A percentile compares a stretch with the other conserved stretches of the same genome.
phyloP scores from a whole-genome alignment of 2,113 vertebrate species.

The Ardeotis arabs region DNA sequence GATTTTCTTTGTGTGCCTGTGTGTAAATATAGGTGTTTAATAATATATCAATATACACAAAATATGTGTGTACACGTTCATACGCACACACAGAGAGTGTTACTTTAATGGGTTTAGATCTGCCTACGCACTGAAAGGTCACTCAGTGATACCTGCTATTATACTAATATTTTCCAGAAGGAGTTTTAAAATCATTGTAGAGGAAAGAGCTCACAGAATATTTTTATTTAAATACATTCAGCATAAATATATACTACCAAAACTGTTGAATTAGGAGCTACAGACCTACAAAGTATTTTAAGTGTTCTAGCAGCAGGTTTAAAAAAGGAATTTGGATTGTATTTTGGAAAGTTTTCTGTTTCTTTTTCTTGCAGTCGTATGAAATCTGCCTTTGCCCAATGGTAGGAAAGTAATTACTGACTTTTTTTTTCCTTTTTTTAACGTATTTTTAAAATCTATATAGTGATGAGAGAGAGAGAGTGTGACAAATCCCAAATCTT shows the following conservation, averaged over 20 bases:
- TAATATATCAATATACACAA: neutral
- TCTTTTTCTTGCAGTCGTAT: neutral
- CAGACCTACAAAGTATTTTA: neutral
- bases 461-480: neutral
- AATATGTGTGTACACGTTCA: neutral
- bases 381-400: neutral
- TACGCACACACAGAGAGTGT: neutral
- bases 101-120: neutral
- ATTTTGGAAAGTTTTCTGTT: neutral
- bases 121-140: conserved; percentile 14
- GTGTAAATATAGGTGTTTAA: neutral
- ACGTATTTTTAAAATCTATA: neutral
- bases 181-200: neutral
- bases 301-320: neutral
- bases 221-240: neutral
- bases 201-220: neutral
- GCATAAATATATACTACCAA: neutral
- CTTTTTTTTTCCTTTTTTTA: neutral
- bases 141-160: neutral
- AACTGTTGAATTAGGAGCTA: neutral
- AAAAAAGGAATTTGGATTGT: neutral
- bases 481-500: neutral
- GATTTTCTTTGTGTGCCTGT: neutral
- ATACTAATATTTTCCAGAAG: neutral
- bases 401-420: neutral